A percentile compares a stretch with the other conserved stretches of the same genome.
Evolutionary conservation across 2,113 vertebrate species (phyloP).

Genomic region (Danio rerio): GRCz12tu NC_133186.1:39794001-39794500

Average conservation of each 20-base stretch:
- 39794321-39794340: slow-evolving; percentile 83
- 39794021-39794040: slow-evolving; percentile 82
- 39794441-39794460: slow-evolving; percentile 90
- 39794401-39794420: slow-evolving; percentile 84
- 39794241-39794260: slow-evolving; percentile 58
- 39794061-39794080: slow-evolving; percentile 82
- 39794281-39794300: slow-evolving; percentile 45
- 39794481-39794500: slow-evolving; percentile 79
- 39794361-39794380: slow-evolving; percentile 87
- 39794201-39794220: slow-evolving; percentile 71
- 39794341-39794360: slow-evolving; percentile 90
- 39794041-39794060: slow-evolving; percentile 79
- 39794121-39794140: slow-evolving; percentile 85
- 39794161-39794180: slow-evolving; percentile 84
- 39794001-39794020: slow-evolving; percentile 90
- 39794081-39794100: slow-evolving; percentile 69
- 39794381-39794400: slow-evolving; percentile 73
- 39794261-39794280: slow-evolving; percentile 40
- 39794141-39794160: slow-evolving; percentile 87
- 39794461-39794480: slow-evolving; percentile 85
- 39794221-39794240: slow-evolving; percentile 61
- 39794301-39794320: slow-evolving; percentile 74
- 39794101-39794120: slow-evolving; percentile 81
- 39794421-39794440: slow-evolving; percentile 92
- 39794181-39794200: slow-evolving; percentile 74